Evolutionary conservation across 2,113 vertebrate species (phyloP).

Genomic region (Synodontis membranacea): DNA sequence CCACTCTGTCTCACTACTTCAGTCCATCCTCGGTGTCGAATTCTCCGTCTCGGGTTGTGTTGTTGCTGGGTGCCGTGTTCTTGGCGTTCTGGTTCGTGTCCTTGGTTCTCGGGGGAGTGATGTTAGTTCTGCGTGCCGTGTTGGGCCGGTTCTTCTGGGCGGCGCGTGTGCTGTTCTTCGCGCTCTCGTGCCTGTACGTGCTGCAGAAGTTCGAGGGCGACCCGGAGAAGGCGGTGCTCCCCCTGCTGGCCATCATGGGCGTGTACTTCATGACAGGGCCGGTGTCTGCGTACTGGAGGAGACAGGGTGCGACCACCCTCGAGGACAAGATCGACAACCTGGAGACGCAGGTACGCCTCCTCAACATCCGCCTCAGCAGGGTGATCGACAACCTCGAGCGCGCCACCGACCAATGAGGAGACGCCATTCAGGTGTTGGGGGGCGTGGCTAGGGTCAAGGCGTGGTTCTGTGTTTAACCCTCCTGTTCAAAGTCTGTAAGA

Average conservation of each 20-base stretch:
- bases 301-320: constrained; percentile 75
- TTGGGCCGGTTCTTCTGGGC: constrained; percentile 95
- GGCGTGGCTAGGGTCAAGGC: neutral
- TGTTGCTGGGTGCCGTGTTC: constrained; percentile 83
- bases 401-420: constrained; percentile 77
- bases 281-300: constrained; percentile 87
- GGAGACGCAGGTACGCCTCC: constrained; percentile 89
- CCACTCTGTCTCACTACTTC: constrained; percentile 91
- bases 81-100: constrained; percentile 87
- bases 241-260: constrained; percentile 89
- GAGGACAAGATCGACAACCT: constrained; percentile 96
- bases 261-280: constrained; percentile 96
- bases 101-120: constrained; percentile 87
- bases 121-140: constrained; percentile 83
- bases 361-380: constrained; percentile 90
- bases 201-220: constrained; percentile 95
- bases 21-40: constrained; percentile 76
- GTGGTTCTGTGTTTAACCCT: neutral
- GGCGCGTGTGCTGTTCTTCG: constrained; percentile 82
- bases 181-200: constrained; percentile 92
- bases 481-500: neutral
- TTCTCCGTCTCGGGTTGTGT: constrained; percentile 78
- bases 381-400: constrained; percentile 90
- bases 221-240: constrained; percentile 85
- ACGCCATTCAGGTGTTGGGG: neutral